Evolutionary conservation across 1,140 invertebrate species (phyloP).

Genomic region (Meloidogyne floridensis): DNA sequence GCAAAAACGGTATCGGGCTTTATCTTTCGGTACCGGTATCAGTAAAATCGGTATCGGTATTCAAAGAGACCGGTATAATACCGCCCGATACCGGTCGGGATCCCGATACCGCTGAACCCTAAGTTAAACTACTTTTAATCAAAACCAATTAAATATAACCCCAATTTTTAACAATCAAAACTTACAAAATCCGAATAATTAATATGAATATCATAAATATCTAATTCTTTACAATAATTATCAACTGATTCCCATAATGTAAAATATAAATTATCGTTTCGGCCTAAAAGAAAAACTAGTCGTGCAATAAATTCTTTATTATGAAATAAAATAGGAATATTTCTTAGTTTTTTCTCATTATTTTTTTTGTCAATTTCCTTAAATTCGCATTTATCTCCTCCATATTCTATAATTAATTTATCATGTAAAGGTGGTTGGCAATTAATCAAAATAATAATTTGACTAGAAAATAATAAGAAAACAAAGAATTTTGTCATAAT

Average conservation of each 20-base stretch:
- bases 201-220: background rate
- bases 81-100: too few species aligned
- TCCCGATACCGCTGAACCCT: too few species aligned
- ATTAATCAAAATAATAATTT: background rate
- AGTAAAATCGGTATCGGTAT: too few species aligned
- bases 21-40: too few species aligned
- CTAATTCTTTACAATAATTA: background rate
- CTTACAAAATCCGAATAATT: background rate
- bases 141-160: background rate
- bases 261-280: background rate
- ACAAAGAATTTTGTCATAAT: background rate
- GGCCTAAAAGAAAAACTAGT: background rate
- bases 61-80: too few species aligned
- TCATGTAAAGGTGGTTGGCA: background rate
- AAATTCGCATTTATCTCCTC: background rate
- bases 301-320: too few species aligned
- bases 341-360: background rate
- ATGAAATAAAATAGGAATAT: background rate
- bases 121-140: background rate
- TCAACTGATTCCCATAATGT: background rate
- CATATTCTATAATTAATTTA: constrained; percentile 4
- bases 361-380: background rate
- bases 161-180: background rate
- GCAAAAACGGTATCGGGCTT: too few species aligned
- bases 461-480: background rate